A percentile compares a stretch with the other conserved stretches of the same genome.
Evolutionary conservation across 2,797 vertebrate genomes (phyloP).

Genomic region (Merluccius polli): DNA sequence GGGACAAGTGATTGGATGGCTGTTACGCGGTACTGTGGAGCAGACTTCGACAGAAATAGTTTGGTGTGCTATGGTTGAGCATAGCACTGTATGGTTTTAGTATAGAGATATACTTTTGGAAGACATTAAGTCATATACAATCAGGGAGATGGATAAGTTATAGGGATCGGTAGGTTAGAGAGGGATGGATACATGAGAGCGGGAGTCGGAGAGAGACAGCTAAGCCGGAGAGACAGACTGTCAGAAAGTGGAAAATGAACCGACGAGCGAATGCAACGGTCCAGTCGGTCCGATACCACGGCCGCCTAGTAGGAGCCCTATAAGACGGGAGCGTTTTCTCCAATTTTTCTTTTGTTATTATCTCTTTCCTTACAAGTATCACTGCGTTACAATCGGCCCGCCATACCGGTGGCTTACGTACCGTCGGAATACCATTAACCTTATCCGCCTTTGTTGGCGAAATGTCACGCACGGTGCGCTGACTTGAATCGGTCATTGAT

Average conservation of each 20-base stretch:
- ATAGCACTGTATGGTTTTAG: neutral
- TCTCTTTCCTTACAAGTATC: slow-evolving; percentile 60
- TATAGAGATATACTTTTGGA: too few species aligned
- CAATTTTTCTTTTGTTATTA: slow-evolving; percentile 9
- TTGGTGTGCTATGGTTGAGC: neutral
- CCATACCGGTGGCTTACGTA: slow-evolving; percentile 50
- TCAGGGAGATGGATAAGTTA: too few species aligned
- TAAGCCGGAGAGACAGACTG: neutral
- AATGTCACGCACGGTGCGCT: slow-evolving; percentile 69
- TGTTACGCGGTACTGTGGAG: neutral
- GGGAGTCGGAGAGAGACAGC: neutral
- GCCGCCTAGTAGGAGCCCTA: neutral
- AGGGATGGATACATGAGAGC: neutral
- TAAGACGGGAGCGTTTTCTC: neutral
- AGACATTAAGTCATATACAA: too few species aligned
- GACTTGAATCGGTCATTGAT: slow-evolving; percentile 74
- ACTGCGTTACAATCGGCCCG: slow-evolving; percentile 58
- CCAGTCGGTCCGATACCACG: too few species aligned
- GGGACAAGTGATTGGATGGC: neutral
- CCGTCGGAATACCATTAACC: slow-evolving; percentile 73
- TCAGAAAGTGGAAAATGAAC: neutral
- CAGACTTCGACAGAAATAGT: neutral
- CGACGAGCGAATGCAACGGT: neutral
- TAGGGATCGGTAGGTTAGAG: too few species aligned
- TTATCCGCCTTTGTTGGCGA: slow-evolving; percentile 65